These are phyloP conservation scores for Cryptus viduatorius DNA, from an alignment of 2,888 invertebrate species.

Conservation along the genomic window DNA sequence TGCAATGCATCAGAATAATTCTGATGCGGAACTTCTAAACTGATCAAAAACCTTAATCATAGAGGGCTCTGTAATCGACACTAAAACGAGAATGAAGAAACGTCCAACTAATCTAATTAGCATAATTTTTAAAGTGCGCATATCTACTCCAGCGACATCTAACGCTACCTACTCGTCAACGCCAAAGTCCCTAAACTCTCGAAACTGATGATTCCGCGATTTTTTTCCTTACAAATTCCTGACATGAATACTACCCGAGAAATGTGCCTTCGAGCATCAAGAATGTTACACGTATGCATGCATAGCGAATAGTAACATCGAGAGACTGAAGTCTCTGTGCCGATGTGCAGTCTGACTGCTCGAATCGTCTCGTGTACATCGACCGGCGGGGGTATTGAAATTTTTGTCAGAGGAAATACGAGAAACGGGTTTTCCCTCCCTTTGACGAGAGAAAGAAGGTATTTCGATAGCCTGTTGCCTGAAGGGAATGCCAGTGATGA, in stretches of 20 bases:
- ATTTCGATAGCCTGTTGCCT: constrained; percentile 79
- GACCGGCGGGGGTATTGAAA: constrained; percentile 75
- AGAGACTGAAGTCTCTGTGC: constrained; percentile 2
- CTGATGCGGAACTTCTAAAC: too few relatives aligned
- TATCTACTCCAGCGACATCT: too few relatives aligned
- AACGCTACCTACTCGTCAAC: too few relatives aligned
- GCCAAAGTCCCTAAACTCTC: background rate
- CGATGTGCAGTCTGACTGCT: constrained; percentile 35
- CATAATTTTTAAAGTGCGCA: too few relatives aligned
- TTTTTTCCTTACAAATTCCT: background rate
- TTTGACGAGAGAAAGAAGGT: constrained; percentile 69
- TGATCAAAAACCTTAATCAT: too few relatives aligned
- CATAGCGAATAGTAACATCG: background rate
- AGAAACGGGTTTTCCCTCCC: constrained; percentile 73
- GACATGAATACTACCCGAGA: background rate
- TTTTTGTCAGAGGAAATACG: constrained; percentile 76
- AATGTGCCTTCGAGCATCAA: background rate
- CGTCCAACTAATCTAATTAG: too few relatives aligned
- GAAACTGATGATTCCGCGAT: constrained; percentile 15
- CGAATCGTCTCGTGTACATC: constrained; percentile 44
- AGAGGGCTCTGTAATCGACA: too few relatives aligned
- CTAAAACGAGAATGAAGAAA: too few relatives aligned
- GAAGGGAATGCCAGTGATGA: constrained; percentile 32
- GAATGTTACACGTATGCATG: background rate
- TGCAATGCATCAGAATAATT: too few relatives aligned